Percentiles rank a stretch among this genome's conserved stretches.
phyloP scores from a whole-genome alignment of 1,140 invertebrate genomes.

The Helicorthomorpha holstii region DNA sequence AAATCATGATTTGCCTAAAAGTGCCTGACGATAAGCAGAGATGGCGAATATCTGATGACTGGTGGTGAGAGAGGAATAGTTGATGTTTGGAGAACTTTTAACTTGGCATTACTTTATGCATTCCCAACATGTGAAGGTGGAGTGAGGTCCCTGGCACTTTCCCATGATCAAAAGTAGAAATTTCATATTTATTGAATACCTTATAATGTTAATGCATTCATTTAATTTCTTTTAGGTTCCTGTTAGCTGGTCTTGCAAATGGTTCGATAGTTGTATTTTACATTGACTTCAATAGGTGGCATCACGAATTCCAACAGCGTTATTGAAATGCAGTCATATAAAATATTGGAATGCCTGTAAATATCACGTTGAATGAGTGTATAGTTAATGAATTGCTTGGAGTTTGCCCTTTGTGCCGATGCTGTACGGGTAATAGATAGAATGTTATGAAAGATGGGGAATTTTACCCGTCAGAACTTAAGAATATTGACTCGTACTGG shows the following conservation, averaged over 20 bases:
- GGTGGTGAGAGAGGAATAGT: slow-evolving; percentile 93
- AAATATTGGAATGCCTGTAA: no score
- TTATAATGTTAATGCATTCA: neutral
- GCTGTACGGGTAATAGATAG: no score
- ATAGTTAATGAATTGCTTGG: no score
- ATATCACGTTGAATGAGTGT: no score
- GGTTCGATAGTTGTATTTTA: slow-evolving; percentile 97
- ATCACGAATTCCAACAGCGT: slow-evolving; percentile 89
- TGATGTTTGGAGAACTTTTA: slow-evolving; percentile 95
- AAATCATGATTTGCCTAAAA: slow-evolving; percentile 29
- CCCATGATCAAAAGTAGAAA: slow-evolving; percentile 91
- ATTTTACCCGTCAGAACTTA: no score
- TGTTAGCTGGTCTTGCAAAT: slow-evolving; percentile 87
- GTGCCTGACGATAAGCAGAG: slow-evolving; percentile 85
- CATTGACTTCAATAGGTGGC: slow-evolving; percentile 99
- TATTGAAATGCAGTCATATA: no score
- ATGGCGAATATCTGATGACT: slow-evolving; percentile 95
- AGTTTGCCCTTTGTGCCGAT: no score
- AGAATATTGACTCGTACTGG: no score
- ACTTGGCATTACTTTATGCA: slow-evolving; percentile 86
- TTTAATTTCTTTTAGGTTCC: slow-evolving; percentile 45
- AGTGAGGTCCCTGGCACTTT: slow-evolving; percentile 77
- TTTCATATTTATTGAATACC: neutral
- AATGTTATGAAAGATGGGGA: no score
- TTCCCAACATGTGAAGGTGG: slow-evolving; percentile 91